Conservation (phyloP, 2,888 invertebrate genomes). For the Acanthosepion pharaonis region DNA sequence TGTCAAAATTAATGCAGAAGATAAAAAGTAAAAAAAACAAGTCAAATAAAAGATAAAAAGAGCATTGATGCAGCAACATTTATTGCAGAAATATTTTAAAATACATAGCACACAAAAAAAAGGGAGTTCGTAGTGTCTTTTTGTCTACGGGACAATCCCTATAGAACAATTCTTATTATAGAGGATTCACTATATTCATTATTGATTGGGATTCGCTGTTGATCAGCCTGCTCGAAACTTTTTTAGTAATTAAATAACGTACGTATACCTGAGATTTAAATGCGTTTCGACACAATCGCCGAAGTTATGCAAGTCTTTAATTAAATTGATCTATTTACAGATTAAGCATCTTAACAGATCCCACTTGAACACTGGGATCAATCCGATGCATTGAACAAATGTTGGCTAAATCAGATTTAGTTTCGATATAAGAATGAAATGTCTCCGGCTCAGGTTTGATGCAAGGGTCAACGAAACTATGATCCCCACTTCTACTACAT, state of each 20-base stretch:
- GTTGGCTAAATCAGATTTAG: neutral
- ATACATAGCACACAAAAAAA: neutral
- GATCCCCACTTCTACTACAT: no score
- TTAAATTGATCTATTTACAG: neutral
- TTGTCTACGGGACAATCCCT: neutral
- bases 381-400: neutral
- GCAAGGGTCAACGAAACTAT: no score
- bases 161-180: constrained; percentile 5
- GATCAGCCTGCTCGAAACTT: neutral
- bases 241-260: neutral
- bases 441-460: no score
- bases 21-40: neutral
- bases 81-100: neutral
- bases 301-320: neutral
- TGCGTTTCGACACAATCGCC: neutral
- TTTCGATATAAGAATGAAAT: no score
- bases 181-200: neutral
- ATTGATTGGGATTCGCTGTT: neutral
- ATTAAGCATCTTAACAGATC: neutral
- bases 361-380: neutral
- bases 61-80: neutral
- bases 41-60: neutral
- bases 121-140: neutral
- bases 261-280: neutral
- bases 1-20: neutral